Evolutionary conservation across 2,797 vertebrate species (phyloP).

Genomic region (Odontamblyopus rebecca): DNA sequence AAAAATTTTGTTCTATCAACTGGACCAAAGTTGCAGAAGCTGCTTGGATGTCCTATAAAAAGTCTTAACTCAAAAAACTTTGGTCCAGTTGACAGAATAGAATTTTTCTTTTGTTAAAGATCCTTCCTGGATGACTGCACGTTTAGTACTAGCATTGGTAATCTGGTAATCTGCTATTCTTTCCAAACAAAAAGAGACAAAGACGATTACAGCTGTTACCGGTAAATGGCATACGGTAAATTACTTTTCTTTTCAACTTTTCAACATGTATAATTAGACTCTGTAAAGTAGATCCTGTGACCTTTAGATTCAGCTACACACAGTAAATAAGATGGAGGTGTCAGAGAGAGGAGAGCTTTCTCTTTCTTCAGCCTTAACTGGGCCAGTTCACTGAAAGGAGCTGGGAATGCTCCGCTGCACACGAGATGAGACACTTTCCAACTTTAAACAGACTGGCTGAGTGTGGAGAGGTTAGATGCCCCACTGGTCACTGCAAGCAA

Average conservation of each 20-base stretch:
- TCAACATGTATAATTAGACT: neutral
- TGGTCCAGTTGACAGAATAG: too few relatives aligned
- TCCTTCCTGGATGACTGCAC: too few relatives aligned
- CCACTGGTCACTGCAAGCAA: neutral
- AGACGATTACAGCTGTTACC: neutral
- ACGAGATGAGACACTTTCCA: conserved; percentile 13
- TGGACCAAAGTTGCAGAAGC: too few relatives aligned
- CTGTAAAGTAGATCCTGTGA: conserved; percentile 18
- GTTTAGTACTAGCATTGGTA: neutral
- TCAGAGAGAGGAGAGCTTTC: conserved; percentile 13
- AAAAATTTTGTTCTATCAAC: too few relatives aligned
- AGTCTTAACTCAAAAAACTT: too few relatives aligned
- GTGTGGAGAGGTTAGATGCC: neutral
- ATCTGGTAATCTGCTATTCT: conserved; percentile 19
- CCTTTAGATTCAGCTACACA: conserved; percentile 9
- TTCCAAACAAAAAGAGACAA: neutral
- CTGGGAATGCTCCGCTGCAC: conserved; percentile 10
- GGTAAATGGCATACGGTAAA: neutral
- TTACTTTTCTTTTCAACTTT: neutral
- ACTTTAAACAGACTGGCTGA: neutral
- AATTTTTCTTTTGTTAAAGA: too few relatives aligned
- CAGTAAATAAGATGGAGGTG: conserved; percentile 15
- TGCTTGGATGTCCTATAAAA: too few relatives aligned
- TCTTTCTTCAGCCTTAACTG: conserved; percentile 11
- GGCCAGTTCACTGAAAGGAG: conserved; percentile 16